These are phyloP conservation scores for Amblyteles armatorius DNA, from an alignment of 2,888 invertebrate species.

Conservation along the genomic window DNA sequence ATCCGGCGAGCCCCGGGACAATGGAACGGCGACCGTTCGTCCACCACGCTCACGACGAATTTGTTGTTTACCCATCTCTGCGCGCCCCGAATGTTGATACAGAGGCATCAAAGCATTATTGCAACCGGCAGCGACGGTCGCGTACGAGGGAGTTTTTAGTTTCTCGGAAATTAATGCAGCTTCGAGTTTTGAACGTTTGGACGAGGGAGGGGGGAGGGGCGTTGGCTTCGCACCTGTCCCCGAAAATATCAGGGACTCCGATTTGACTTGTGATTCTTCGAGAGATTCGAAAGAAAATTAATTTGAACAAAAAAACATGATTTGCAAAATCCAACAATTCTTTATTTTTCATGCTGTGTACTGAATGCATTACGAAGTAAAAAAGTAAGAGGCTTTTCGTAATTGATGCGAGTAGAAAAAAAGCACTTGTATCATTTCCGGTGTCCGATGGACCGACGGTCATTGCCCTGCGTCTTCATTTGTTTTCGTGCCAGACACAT, in stretches of 20 bases:
- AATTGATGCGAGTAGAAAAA: too few species aligned
- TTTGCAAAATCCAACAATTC: too few species aligned
- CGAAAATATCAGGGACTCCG: neutral
- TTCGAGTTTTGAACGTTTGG: neutral
- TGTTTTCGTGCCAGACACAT: too few species aligned
- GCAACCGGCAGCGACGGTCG: slow-evolving; percentile 37
- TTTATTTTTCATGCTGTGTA: too few species aligned
- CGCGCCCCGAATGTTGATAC: slow-evolving; percentile 26
- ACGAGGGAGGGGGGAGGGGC: neutral
- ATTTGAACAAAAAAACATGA: too few species aligned
- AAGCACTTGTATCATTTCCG: too few species aligned
- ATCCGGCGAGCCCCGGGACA: neutral
- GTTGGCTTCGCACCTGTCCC: neutral
- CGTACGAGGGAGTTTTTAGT: slow-evolving; percentile 28
- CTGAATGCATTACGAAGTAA: too few species aligned
- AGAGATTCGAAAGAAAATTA: too few species aligned
- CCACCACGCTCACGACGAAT: neutral
- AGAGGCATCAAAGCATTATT: slow-evolving; percentile 39
- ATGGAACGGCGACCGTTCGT: neutral
- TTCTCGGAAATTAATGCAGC: slow-evolving; percentile 9
- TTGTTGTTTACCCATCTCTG: slow-evolving; percentile 51
- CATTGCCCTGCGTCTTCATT: too few species aligned
- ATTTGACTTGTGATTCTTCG: too few species aligned
- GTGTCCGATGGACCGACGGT: too few species aligned
- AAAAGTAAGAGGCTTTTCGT: too few species aligned